Percentiles rank a stretch among this genome's conserved stretches.
These are phyloP conservation scores for Latrodectus hesperus DNA, from an alignment of 2,888 invertebrate species.

Conservation along the genomic window DNA sequence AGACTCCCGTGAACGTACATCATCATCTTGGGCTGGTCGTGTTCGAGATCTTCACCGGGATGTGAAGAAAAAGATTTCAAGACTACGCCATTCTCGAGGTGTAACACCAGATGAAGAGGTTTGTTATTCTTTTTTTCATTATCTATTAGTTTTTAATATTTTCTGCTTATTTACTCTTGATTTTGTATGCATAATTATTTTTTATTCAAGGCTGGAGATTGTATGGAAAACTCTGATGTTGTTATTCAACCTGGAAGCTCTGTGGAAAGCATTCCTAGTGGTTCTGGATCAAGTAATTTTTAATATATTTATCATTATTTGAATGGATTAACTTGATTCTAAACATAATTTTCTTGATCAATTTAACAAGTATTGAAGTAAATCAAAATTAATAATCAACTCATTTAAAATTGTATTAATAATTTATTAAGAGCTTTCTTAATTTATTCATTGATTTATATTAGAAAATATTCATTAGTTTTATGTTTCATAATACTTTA, in stretches of 20 bases:
- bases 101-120: conserved; percentile 57
- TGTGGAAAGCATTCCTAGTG: conserved; percentile 71
- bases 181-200: not conserved
- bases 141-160: not conserved
- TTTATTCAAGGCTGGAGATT: conserved; percentile 44
- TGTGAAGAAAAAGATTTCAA: conserved; percentile 85
- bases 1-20: conserved; percentile 53
- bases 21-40: conserved; percentile 78
- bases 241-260: conserved; percentile 69
- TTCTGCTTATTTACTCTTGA: not conserved
- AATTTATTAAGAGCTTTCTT: not conserved
- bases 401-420: no score
- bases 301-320: not conserved
- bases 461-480: not conserved
- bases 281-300: conserved; percentile 69
- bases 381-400: no score
- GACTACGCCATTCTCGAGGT: conserved; percentile 77
- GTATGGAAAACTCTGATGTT: conserved; percentile 45
- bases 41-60: conserved; percentile 84
- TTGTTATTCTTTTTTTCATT: not conserved
- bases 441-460: not conserved
- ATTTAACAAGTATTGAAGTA: no score
- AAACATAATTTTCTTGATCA: no score
- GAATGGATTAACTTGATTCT: not conserved
- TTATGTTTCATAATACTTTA: not conserved